Base-by-base conservation (phyloP, 1,140 invertebrate species). In the Aphis gossypii region DNA sequence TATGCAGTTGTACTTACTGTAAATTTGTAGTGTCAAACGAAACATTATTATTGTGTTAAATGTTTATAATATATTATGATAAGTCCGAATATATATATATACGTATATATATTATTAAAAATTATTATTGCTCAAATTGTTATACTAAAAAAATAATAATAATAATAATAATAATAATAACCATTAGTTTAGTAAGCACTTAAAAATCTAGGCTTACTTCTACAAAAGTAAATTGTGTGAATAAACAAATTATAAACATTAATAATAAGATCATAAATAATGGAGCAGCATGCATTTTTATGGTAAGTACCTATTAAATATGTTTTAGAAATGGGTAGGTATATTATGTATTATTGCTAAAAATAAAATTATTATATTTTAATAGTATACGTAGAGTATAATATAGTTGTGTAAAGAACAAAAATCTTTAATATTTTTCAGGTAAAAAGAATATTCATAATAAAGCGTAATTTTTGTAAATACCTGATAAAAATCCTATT, bases 1-100 rank as follows among this genome's bases (percentile, higher is more conserved):
- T n/a, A 56, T 38, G n/a, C 35, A 56, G 46, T 38, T 38, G 87
- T 89, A 56, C 51, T 35, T 38, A 35, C 21, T n/a, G 20, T 20
- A n/a, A 48, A 87, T 87, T 87, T n/a, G 25, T 48, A 48, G 35
- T 87, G 86, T 87, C 44, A 87, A 87, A 87, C 30, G 86, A 87
- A 30, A 38, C 86, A 20, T 87, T 48, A 87, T 48, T 48, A 4
- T n/a, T 87, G 25, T n/a, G 41, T 87, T 20, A 8, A 20, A 76
- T 18, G n/a, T 48, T n/a, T 87, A 48, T n/a, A 20, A 48, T 87
- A 86, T 87, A 46, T 48, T 48, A 48, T 35, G 30, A 35, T n/a
- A 48, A 18, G 46, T 25, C 38, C 11, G 9, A 44, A 44, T 84
- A 41, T 44, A 51, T 48, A 48, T 48, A 2, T 48, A 48, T 48